These are phyloP conservation scores for Porites lobata DNA, from an alignment of 92 coral and sea anemone species.

Conservation along the genomic window DNA sequence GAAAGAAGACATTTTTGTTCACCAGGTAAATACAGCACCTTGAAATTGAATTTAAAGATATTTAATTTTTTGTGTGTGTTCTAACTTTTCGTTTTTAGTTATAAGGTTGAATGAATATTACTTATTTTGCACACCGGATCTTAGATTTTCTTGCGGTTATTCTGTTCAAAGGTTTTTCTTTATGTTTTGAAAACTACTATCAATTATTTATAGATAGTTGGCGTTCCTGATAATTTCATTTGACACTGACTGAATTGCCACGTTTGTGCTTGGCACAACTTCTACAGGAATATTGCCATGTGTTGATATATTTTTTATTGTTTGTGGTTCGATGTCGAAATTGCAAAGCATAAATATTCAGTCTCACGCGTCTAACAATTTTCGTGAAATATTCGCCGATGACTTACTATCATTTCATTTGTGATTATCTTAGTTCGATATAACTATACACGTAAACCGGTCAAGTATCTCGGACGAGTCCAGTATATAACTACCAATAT, in stretches of 20 bases:
- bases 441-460: background rate
- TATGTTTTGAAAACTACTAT: conserved; percentile 1
- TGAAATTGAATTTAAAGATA: background rate
- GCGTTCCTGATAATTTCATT: background rate
- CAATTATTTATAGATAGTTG: conserved; percentile 15
- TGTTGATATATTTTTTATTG: background rate
- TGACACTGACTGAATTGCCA: background rate
- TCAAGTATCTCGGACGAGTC: too few relatives aligned
- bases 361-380: too few relatives aligned
- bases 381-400: background rate
- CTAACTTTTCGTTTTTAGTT: background rate
- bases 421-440: background rate
- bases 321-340: background rate
- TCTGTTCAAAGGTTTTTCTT: background rate
- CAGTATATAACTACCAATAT: too few relatives aligned
- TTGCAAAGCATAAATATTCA: too few relatives aligned
- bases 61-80: background rate
- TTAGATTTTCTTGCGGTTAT: background rate
- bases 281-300: background rate
- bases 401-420: background rate
- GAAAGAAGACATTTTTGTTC: conserved; percentile 91
- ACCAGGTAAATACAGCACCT: conserved; percentile 72
- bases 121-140: background rate
- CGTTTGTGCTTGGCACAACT: background rate
- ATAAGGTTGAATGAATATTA: background rate